Evolutionary conservation across 2,113 vertebrate species (phyloP), one percentile per base, ranked within the genome.

Genomic region (Ivindomyrus marchei): DNA sequence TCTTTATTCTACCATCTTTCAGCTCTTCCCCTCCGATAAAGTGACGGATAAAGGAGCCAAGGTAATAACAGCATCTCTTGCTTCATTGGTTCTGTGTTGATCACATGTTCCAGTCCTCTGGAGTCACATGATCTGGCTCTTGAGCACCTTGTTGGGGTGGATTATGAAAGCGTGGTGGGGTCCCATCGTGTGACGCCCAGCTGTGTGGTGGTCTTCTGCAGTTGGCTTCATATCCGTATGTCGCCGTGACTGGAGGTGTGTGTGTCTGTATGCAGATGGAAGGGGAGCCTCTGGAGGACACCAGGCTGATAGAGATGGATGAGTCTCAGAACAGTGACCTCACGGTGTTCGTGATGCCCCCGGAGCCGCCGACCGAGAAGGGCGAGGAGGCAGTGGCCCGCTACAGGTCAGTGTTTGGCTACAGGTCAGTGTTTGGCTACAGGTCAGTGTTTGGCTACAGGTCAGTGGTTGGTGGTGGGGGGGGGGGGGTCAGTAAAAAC

Each of bases 261-360:
- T 27, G 31, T 58, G 92, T 3, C 91, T 94, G 31, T 84, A 88
- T 95, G 87, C 94, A 99, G 98, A 95, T 97, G n/a, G 98, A 99
- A 93, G 93, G 96, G 24, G 98, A 99, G 90, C 96, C 95, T 0
- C 87, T 96, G 0, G 98, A 99, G 94, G 98, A 99, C 87, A 93
- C 97, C 0, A 96, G 95, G 62, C 94, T 99, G 89, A 96, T 99
- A 94, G 98, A 99, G 91, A 95, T 98, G 93, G 98, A 99, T 89
- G 98, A 99, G 85, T 99, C 98, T 39, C 98, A 98, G 91, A 99
- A 97, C 93, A 99, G 98, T 90, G 98, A 99, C 90, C 98, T 99
- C 93, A 99, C 98, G 0, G 98, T 99, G 1, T 98, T 99, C 83
- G 96, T 99, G 92, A 98, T 96, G 97, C 97, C 97, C 5, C 97